Evolutionary conservation across 2,797 vertebrate genomes (phyloP), one percentile per base, ranked within the genome.

Genomic region (Hoplostethus mediterraneus): DNA sequence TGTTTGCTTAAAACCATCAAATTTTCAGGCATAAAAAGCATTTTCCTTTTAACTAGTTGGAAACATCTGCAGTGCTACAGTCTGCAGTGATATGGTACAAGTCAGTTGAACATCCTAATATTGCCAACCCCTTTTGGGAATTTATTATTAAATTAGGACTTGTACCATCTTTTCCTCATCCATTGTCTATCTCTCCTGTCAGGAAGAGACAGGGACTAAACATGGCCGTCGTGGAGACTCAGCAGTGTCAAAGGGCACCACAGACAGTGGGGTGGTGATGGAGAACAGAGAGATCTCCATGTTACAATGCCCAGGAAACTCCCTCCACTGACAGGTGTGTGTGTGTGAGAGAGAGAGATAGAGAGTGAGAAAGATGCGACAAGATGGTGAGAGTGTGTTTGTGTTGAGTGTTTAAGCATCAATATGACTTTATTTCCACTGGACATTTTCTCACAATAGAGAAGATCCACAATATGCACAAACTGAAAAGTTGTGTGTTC

Each of bases 201-300:
- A 90, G 88, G 69, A 83, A 49, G 76, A 90, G 48, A 80, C 71
- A 1, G 85, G 56, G 60, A 76, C 67, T 75, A 87, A 83, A 79
- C 42, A 36, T 0, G 78, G 81, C 2, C 63, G 75, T n/a, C 88
- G 91, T 1, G 87, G 56, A 7, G 89, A 90, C 51, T 92, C 94
- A 0, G 89, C 83, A 0, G 73, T 86, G 72, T 92, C 92, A 14
- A 93, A 84, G 59, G 84, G 67, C 12, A 90, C 89, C 44, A 75
- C 82, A 31, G 93, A 95, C 81, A 92, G 91, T 9, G 89, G 92
- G n/a, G 80, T 94, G 79, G 89, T 82, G 72, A 72, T 80, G 85
- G 91, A 95, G 11, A 73, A 75, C 81, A 73, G 69, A 5, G 84
- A 87, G 54, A 59, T 40, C 5, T 54, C 51, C 45, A 61, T 16